Percentiles rank a stretch among this genome's conserved stretches.
These are phyloP conservation scores for Thalassoma bifasciatum DNA, from an alignment of 2,113 vertebrate genomes.

Conservation along the genomic window DNA sequence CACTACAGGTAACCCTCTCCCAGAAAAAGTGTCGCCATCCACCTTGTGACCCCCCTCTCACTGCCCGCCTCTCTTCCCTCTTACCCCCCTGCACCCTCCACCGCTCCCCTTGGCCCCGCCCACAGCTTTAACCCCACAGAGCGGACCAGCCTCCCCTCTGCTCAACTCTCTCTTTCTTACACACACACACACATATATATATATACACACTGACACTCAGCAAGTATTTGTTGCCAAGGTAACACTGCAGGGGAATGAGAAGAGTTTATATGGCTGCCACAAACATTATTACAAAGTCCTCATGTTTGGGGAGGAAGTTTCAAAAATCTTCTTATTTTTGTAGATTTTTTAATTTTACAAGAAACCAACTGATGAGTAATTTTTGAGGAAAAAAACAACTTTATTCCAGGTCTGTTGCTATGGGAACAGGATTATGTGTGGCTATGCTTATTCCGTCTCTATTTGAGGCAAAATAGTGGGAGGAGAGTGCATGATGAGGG, in stretches of 20 bases:
- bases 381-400: conserved; percentile 45
- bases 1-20: conserved; percentile 84
- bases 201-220: conserved; percentile 24
- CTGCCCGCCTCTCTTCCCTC: conserved; percentile 52
- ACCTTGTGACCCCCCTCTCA: conserved; percentile 64
- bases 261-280: conserved; percentile 24
- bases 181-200: no score
- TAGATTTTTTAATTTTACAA: neutral
- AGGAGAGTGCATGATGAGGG: conserved; percentile 67
- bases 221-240: conserved; percentile 64
- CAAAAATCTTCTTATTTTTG: neutral
- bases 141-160: conserved; percentile 21
- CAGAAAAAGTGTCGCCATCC: conserved; percentile 55
- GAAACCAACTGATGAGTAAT: conserved; percentile 71
- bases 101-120: conserved; percentile 40
- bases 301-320: neutral
- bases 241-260: conserved; percentile 61
- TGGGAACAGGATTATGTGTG: conserved; percentile 64
- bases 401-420: conserved; percentile 71
- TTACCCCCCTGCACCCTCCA: conserved; percentile 39
- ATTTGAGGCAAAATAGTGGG: conserved; percentile 74
- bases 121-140: conserved; percentile 63
- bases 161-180: conserved; percentile 11
- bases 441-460: conserved; percentile 53
- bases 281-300: conserved; percentile 21